These are phyloP conservation scores for Poecile montanus DNA, from an alignment of 2,797 vertebrate genomes.

Conservation along the genomic window DNA sequence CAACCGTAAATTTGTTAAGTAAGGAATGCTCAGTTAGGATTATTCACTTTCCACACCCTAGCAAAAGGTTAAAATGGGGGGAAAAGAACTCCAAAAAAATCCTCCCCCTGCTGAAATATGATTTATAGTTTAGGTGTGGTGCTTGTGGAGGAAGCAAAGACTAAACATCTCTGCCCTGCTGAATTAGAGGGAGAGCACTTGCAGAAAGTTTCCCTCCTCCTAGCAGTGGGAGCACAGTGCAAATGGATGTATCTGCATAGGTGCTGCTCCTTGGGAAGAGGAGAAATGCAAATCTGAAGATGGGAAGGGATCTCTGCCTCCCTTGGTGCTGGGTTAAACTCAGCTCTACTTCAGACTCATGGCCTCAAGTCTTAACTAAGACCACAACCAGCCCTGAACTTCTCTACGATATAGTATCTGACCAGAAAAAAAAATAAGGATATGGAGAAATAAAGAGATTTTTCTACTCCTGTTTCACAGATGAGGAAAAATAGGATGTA, in stretches of 20 bases:
- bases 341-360: not conserved
- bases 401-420: not conserved
- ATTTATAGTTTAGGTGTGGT: not conserved
- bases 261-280: not conserved
- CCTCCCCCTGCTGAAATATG: not conserved
- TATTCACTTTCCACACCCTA: slow-evolving; percentile 30
- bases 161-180: not conserved
- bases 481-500: not conserved
- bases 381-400: not conserved
- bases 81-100: not conserved
- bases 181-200: not conserved
- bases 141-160: not conserved
- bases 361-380: not conserved
- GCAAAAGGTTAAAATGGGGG: not conserved
- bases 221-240: not conserved
- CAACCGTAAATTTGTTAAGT: slow-evolving; percentile 18
- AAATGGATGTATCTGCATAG: not conserved
- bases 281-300: not conserved
- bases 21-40: slow-evolving; percentile 31
- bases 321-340: not conserved
- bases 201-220: not conserved
- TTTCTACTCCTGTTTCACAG: not conserved
- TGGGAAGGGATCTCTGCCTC: not conserved
- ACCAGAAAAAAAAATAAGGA: not conserved
- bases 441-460: not conserved